Evolutionary conservation across 2,797 vertebrate genomes (phyloP).

Genomic region (Darevskia mixta): DNA sequence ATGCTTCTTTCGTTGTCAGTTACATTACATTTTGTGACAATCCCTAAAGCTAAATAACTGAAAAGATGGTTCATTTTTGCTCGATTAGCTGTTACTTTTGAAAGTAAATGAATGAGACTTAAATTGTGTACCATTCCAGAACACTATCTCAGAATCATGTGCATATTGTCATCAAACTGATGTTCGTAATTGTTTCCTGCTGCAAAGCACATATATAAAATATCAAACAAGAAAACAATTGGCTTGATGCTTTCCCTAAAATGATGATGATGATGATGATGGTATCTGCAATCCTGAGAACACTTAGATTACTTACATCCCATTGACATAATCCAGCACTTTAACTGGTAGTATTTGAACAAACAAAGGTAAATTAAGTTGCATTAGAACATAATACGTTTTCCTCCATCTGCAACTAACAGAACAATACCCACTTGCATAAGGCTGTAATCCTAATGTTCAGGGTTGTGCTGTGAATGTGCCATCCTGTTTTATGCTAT

Average conservation of each 20-base stretch:
- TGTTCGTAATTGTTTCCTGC: conserved; percentile 52
- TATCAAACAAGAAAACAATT: conserved; percentile 52
- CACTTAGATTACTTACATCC: background rate
- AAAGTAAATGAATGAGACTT: conserved; percentile 35
- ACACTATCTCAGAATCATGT: conserved; percentile 37
- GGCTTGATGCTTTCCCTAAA: conserved; percentile 44
- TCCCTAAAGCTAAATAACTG: conserved; percentile 54
- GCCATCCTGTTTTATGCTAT: background rate
- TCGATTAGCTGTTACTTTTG: conserved; percentile 61
- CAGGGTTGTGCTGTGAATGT: too few relatives aligned
- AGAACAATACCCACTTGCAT: background rate
- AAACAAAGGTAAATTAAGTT: background rate
- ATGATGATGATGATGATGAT: background rate
- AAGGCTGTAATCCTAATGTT: too few relatives aligned
- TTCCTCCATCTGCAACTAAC: background rate
- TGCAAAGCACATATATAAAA: conserved; percentile 28
- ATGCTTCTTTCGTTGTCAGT: conserved; percentile 64
- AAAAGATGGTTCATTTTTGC: conserved; percentile 47
- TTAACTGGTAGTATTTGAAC: background rate
- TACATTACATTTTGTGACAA: conserved; percentile 66
- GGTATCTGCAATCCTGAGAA: background rate
- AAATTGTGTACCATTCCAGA: conserved; percentile 16
- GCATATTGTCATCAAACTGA: conserved; percentile 52
- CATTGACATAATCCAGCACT: background rate
- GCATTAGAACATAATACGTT: background rate